Conservation (phyloP, 1,140 invertebrate species). For the Drosophila kanapiae region DNA sequence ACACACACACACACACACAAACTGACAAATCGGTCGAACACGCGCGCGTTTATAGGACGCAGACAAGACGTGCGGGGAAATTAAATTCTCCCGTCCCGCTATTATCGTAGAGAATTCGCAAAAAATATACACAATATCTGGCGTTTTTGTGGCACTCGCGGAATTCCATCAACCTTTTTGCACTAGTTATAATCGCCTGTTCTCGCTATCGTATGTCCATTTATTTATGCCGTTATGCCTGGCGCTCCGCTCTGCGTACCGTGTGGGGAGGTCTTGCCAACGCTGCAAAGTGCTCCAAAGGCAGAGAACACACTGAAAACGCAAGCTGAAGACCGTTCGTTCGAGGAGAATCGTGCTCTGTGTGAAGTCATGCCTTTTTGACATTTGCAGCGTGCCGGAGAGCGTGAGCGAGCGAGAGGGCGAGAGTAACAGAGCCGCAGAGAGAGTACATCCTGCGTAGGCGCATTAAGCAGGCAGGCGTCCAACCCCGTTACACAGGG, state of each 20-base stretch:
- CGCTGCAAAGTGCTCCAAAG: slow-evolving; percentile 55
- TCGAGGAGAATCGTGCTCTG: slow-evolving; percentile 7
- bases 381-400: slow-evolving; percentile 49
- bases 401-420: slow-evolving; percentile 2
- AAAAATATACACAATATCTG: slow-evolving; percentile 5
- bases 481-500: neutral
- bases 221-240: slow-evolving; percentile 29
- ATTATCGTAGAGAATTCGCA: slow-evolving; percentile 26
- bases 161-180: neutral
- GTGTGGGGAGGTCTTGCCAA: slow-evolving; percentile 29
- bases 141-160: slow-evolving; percentile 10
- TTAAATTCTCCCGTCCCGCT: slow-evolving; percentile 39
- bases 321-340: slow-evolving; percentile 34
- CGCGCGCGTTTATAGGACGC: slow-evolving; percentile 68
- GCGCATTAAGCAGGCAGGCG: neutral
- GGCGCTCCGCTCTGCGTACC: slow-evolving; percentile 30
- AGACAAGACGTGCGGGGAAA: slow-evolving; percentile 36
- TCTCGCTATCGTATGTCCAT: slow-evolving; percentile 24
- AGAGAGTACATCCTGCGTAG: slow-evolving; percentile 4
- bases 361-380: slow-evolving; percentile 60
- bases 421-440: slow-evolving; percentile 2
- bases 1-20: slow-evolving; percentile 16
- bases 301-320: slow-evolving; percentile 70
- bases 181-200: slow-evolving; percentile 2
- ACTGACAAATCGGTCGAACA: slow-evolving; percentile 40